Conservation (phyloP, 1,140 invertebrate genomes). For the Drosophila truncata region DNA sequence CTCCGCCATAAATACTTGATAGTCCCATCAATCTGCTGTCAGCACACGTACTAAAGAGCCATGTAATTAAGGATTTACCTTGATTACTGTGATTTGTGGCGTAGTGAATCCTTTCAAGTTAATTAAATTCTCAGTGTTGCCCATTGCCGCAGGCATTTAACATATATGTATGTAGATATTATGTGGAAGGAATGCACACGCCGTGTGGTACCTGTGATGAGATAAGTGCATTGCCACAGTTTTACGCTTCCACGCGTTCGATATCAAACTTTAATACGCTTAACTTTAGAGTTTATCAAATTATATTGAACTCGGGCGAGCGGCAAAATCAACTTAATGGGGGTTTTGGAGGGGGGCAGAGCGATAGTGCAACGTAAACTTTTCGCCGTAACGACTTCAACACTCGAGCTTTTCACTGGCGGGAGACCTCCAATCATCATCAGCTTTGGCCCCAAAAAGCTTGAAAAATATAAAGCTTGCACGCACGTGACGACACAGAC, state of each 20-base stretch:
- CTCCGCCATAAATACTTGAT: constrained; percentile 41
- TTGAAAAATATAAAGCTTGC: constrained; percentile 41
- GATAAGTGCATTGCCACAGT: constrained; percentile 29
- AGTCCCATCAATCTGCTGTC: constrained; percentile 29
- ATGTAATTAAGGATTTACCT: constrained; percentile 39
- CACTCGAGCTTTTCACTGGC: constrained; percentile 10
- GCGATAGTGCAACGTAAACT: constrained; percentile 1
- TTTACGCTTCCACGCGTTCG: constrained; percentile 23
- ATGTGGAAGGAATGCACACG: neutral
- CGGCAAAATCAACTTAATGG: neutral
- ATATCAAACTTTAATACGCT: constrained; percentile 33
- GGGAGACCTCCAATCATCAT: neutral
- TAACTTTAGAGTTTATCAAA: constrained; percentile 36
- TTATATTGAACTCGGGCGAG: constrained; percentile 26
- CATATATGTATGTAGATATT: neutral
- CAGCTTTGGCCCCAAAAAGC: constrained; percentile 44
- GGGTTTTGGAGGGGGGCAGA: neutral
- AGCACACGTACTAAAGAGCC: constrained; percentile 28
- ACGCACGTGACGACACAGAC: constrained; percentile 57
- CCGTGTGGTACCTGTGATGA: constrained; percentile 17
- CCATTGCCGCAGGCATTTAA: constrained; percentile 22
- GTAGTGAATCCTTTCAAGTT: constrained; percentile 43
- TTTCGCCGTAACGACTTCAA: constrained; percentile 13
- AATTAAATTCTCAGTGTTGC: constrained; percentile 36
- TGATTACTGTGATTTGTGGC: constrained; percentile 37